Conservation (phyloP, 2,888 invertebrate species). For the Cephalotes varians region DNA sequence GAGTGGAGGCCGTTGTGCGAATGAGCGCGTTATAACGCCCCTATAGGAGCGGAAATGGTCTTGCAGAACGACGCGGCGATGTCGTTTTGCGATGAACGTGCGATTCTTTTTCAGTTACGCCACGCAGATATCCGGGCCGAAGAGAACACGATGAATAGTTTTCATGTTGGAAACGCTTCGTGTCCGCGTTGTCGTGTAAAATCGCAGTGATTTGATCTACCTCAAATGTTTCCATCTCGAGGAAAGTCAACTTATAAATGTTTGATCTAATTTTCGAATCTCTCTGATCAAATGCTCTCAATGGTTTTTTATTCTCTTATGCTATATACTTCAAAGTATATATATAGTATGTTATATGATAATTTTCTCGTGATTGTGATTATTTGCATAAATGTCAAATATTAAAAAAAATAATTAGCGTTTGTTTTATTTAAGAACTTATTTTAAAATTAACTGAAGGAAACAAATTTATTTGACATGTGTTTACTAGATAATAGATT, state of each 20-base stretch:
- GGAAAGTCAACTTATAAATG: neutral
- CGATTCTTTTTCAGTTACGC: constrained; percentile 68
- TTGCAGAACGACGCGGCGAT: neutral
- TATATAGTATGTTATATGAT: neutral
- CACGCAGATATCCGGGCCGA: constrained; percentile 71
- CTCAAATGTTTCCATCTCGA: neutral
- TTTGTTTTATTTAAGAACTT: neutral
- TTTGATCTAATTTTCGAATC: neutral
- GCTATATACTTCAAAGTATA: neutral
- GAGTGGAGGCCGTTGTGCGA: constrained; percentile 3
- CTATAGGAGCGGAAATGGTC: constrained; percentile 2
- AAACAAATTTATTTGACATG: neutral
- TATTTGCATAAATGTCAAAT: neutral
- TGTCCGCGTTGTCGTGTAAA: neutral
- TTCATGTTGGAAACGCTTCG: neutral
- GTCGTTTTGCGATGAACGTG: constrained; percentile 7
- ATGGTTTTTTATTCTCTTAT: neutral
- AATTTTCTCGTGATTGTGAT: neutral
- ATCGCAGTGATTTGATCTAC: neutral
- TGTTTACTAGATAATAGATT: neutral
- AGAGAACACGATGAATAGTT: constrained; percentile 32
- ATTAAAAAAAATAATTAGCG: neutral
- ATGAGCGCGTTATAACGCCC: neutral
- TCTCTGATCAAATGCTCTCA: neutral
- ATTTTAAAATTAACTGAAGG: neutral